Conservation (phyloP, 2,113 vertebrate species). For the Alosa alosa region DNA sequence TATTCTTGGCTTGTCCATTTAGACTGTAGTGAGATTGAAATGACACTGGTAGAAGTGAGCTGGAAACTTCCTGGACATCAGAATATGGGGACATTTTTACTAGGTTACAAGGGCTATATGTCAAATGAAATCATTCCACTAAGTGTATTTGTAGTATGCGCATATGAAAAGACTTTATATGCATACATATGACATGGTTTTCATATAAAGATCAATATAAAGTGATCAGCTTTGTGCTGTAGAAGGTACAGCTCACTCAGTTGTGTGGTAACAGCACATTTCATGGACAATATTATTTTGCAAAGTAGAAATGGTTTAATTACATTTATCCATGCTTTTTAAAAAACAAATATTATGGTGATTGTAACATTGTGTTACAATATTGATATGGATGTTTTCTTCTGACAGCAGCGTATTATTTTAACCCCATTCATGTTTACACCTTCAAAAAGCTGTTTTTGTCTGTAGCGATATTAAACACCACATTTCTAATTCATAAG, state of each 20-base stretch:
- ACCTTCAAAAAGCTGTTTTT: slow-evolving; percentile 18
- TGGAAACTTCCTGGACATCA: not conserved
- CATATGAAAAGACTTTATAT: not conserved
- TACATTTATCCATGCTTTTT: not conserved
- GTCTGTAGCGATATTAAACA: slow-evolving; percentile 49
- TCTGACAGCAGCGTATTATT: slow-evolving; percentile 11
- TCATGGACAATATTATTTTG: not conserved
- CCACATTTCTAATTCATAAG: not conserved
- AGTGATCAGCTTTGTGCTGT: not conserved
- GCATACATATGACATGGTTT: not conserved
- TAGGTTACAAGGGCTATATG: not conserved
- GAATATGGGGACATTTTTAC: not conserved
- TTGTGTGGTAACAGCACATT: not conserved
- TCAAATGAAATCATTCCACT: not conserved
- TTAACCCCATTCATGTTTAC: not conserved
- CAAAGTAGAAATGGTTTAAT: not conserved
- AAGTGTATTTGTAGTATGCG: not conserved
- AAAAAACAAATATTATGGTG: not conserved
- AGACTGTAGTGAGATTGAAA: not conserved
- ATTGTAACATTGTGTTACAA: not conserved
- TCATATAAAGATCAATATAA: not conserved
- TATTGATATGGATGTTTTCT: not conserved
- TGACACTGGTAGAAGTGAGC: not conserved
- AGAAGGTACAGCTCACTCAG: not conserved
- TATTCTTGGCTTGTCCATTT: not conserved